A percentile compares a stretch with the other conserved stretches of the same genome.
Conservation (phyloP, 2,888 invertebrate genomes). For the Minunthozetes semirufus region DNA sequence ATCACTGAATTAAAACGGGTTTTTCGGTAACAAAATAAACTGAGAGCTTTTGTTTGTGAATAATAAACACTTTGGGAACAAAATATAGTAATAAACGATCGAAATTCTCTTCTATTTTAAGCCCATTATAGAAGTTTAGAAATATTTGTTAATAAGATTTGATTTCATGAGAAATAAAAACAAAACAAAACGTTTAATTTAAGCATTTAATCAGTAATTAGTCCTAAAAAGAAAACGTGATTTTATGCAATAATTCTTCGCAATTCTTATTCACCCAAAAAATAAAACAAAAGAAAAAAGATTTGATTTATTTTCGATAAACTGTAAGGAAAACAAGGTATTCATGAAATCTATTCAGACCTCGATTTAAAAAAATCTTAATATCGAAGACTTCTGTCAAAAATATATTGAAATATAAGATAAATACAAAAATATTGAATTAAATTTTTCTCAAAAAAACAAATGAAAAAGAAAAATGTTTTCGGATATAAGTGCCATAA, state of each 20-base stretch:
- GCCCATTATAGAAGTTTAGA: too few species aligned
- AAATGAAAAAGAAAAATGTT: too few species aligned
- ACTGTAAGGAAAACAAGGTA: neutral
- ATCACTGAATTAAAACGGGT: too few species aligned
- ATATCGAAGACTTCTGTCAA: neutral
- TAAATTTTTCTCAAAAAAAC: too few species aligned
- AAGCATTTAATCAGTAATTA: neutral
- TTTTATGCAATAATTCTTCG: neutral
- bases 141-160: neutral
- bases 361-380: neutral
- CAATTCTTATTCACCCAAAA: neutral
- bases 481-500: too few species aligned
- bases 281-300: neutral
- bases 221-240: neutral
- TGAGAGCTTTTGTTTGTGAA: too few species aligned
- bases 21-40: too few species aligned
- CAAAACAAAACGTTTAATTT: neutral
- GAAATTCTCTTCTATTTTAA: too few species aligned
- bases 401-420: neutral
- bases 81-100: too few species aligned
- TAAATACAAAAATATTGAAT: too few species aligned
- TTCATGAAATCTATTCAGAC: neutral
- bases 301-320: neutral
- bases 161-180: neutral
- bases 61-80: too few species aligned